Base-by-base conservation (phyloP, 2,888 invertebrate genomes). In the Eubasilissa splendida region DNA sequence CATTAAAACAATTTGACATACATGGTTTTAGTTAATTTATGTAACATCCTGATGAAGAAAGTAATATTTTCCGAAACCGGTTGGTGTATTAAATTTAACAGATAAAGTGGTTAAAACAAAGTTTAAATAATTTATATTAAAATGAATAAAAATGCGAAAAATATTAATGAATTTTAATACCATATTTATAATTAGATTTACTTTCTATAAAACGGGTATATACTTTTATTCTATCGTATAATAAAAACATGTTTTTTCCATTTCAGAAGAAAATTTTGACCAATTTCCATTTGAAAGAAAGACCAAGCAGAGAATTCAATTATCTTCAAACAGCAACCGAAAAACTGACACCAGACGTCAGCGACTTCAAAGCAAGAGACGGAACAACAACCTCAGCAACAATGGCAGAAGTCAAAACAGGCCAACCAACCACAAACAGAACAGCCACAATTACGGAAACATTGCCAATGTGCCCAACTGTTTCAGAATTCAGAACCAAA, bases 401-500 rank as follows among this genome's bases (percentile, higher is more conserved):
- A 71, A 56, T 54, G 63, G 65, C 12, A 77, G 73, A 77, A 71
- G 73, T 14, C 54, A 60, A n/a, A 76, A 76, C 53, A 71, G 56
- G 31, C 52, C 59, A 7, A 71, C 71, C 2, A 52, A 78, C n/a
- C 50, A 31, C 0, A 63, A 56, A 9, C 50, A 60, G 12, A 63
- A 31, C 42, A n/a, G 9, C 53, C 54, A 53, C 31, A 56, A 58
- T 8, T 22, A 65, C 50, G n/a, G 59, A 31, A 65, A 60, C 10
- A 71, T 54, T 42, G 54, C 22, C 2, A 33, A 70, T 54, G 22
- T 71, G 11, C 80, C 73, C 53, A 65, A 80, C 22, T 77, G 80
- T 53, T 71, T 50, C 9, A 58, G 65, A 11, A n/a, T 50, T 52
- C 71, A 74, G 56, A 80, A 76, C 71, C 73, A 79, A 80, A 80